phyloP scores from a whole-genome alignment of 23 tunicate species.

The Trididemnum miniatum region DNA sequence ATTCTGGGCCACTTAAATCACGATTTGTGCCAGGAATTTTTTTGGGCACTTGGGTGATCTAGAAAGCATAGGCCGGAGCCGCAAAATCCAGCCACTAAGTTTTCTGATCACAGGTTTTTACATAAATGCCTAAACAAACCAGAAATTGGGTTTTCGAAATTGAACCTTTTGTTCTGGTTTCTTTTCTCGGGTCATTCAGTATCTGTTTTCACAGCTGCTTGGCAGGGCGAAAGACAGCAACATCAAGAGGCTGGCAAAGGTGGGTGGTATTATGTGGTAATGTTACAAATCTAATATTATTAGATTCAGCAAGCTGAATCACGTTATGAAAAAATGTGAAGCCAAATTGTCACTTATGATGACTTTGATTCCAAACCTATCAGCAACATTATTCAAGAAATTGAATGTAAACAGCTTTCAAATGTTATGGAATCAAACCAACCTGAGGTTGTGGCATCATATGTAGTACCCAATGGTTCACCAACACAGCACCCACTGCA shows the following conservation, averaged over 20 bases:
- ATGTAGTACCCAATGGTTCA: neutral
- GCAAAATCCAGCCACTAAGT: conserved; percentile 17
- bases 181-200: conserved; percentile 25
- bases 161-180: neutral
- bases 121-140: neutral
- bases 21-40: neutral
- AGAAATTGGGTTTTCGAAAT: neutral
- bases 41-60: conserved; percentile 12
- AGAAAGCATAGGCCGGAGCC: conserved; percentile 2
- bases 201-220: conserved; percentile 3
- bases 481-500: neutral
- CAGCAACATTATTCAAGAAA: neutral
- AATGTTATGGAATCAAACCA: conserved; percentile 26
- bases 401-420: neutral
- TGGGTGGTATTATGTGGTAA: conserved; percentile 22
- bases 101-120: conserved; percentile 4
- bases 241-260: conserved; percentile 30
- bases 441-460: conserved; percentile 3
- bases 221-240: conserved; percentile 21
- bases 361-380: neutral
- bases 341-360: conserved; percentile 17
- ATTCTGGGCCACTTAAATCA: conserved; percentile 7
- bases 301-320: neutral
- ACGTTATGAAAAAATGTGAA: conserved; percentile 8
- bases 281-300: conserved; percentile 22